Evolutionary conservation across 2,888 invertebrate genomes (phyloP).

Genomic region (Euzophera pinguis): DNA sequence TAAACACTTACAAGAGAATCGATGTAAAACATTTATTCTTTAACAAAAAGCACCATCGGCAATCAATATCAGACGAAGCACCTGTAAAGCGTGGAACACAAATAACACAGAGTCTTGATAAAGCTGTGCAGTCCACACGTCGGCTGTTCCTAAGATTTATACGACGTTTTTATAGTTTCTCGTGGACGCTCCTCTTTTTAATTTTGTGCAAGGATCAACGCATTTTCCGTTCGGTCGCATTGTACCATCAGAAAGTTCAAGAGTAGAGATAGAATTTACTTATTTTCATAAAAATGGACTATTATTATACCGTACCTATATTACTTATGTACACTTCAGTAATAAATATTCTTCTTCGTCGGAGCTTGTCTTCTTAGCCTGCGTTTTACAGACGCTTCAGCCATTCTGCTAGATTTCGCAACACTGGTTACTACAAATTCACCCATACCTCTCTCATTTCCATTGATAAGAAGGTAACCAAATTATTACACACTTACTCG

Average conservation of each 20-base stretch:
- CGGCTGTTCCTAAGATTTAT: conserved; percentile 57
- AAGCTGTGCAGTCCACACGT: conserved; percentile 59
- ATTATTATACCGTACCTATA: too few relatives aligned
- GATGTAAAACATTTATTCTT: background rate
- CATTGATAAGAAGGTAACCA: too few relatives aligned
- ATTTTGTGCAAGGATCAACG: conserved; percentile 40
- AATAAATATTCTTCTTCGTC: too few relatives aligned
- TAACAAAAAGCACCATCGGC: conserved; percentile 29
- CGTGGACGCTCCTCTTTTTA: conserved; percentile 72
- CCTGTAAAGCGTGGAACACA: conserved; percentile 54
- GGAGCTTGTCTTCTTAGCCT: too few relatives aligned
- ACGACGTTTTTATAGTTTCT: conserved; percentile 68
- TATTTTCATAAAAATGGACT: too few relatives aligned
- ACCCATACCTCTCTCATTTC: too few relatives aligned
- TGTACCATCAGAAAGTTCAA: background rate
- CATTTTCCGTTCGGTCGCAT: conserved; percentile 41
- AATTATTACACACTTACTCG: too few relatives aligned
- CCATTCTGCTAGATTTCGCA: too few relatives aligned
- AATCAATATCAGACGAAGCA: conserved; percentile 50
- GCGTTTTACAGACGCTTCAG: too few relatives aligned
- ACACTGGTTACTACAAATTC: too few relatives aligned
- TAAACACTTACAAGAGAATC: background rate
- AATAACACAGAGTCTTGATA: conserved; percentile 54
- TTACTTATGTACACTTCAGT: too few relatives aligned
- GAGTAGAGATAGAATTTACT: background rate